These are phyloP conservation scores for Simalia tracyae DNA, from an alignment of 2,797 vertebrate species.

Conservation along the genomic window DNA sequence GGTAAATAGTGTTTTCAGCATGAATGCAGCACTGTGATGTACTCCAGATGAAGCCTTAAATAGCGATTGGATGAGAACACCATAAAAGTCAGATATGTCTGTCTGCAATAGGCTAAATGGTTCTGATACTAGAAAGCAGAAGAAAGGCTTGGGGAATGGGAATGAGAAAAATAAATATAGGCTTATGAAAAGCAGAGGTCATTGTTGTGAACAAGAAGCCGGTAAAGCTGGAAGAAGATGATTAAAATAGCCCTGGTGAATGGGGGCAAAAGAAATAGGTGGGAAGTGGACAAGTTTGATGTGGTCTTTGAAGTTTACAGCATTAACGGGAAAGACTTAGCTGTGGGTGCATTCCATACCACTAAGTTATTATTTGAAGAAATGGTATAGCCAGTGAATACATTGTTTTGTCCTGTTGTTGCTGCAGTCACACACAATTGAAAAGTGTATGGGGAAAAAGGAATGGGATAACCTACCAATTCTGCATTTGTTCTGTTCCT, in stretches of 20 bases:
- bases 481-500: not conserved
- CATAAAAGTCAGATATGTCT: not conserved
- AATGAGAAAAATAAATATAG: not conserved
- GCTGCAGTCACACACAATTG: not conserved
- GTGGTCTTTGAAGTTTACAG: not conserved
- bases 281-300: not conserved
- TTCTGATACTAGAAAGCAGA: not conserved
- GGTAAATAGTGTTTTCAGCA: not conserved
- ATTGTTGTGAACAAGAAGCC: not conserved
- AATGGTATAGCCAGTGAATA: not conserved
- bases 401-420: not conserved
- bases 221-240: not conserved
- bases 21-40: not conserved
- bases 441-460: not conserved
- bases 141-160: not conserved
- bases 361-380: not conserved
- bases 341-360: not conserved
- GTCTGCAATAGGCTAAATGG: not conserved
- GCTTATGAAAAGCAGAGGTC: not conserved
- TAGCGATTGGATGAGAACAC: not conserved
- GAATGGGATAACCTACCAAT: not conserved
- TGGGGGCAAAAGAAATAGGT: not conserved
- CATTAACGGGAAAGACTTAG: not conserved
- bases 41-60: not conserved
- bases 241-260: not conserved